Conservation (phyloP, 2,888 invertebrate genomes). For the Myathropa florea region DNA sequence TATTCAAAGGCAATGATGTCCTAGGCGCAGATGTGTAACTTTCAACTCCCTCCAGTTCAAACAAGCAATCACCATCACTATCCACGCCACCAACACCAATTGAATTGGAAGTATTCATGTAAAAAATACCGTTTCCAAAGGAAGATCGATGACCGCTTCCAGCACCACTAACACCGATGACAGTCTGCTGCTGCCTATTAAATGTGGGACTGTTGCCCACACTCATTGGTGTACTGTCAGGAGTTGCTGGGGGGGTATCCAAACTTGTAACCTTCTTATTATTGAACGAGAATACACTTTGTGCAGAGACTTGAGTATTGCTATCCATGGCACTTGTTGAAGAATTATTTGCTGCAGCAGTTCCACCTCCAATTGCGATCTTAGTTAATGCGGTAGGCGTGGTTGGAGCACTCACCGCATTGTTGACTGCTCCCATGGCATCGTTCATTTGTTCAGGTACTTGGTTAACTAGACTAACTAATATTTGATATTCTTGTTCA, state of each 20-base stretch:
- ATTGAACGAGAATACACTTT: conserved; percentile 50
- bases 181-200: conserved; percentile 75
- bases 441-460: conserved; percentile 77
- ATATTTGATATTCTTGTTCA: conserved; percentile 86
- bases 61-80: conserved; percentile 87
- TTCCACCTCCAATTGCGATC: conserved; percentile 23
- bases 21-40: conserved; percentile 56
- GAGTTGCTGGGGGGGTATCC: conserved; percentile 80
- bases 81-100: conserved; percentile 77
- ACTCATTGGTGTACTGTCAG: conserved; percentile 80
- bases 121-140: conserved; percentile 44
- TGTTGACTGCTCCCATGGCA: conserved; percentile 72
- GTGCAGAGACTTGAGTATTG: conserved; percentile 58
- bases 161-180: conserved; percentile 42
- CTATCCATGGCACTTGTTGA: conserved; percentile 70
- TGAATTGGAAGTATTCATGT: conserved; percentile 39
- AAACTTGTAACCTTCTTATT: conserved; percentile 78
- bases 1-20: conserved; percentile 72
- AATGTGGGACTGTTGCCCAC: conserved; percentile 80
- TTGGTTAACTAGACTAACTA: conserved; percentile 82
- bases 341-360: conserved; percentile 42
- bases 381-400: conserved; percentile 76
- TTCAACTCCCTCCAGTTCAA: conserved; percentile 87
- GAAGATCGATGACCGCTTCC: conserved; percentile 22
- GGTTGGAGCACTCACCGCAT: conserved; percentile 72